A percentile compares a stretch with the other conserved stretches of the same genome.
Conservation (phyloP, 2,113 vertebrate species). For the Bothrops jararaca region DNA sequence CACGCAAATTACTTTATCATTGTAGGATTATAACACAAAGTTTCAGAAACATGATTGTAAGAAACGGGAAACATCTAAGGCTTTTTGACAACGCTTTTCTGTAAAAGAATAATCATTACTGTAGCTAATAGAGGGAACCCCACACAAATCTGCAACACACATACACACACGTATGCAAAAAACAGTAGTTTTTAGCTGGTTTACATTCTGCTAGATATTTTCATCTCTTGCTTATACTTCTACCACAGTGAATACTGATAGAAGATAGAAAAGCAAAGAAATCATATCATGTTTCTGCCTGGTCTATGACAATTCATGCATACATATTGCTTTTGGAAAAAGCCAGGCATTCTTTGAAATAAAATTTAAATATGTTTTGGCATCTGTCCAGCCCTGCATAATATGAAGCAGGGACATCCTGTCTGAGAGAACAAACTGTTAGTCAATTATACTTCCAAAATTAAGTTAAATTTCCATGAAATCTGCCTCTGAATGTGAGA, state of each 20-base stretch:
- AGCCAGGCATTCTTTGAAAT: conserved; percentile 53
- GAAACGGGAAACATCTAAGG: neutral
- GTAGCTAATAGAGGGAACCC: neutral
- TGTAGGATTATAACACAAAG: neutral
- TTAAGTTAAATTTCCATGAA: conserved; percentile 60
- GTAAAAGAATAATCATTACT: conserved; percentile 12
- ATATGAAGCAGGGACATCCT: conserved; percentile 54
- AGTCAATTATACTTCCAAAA: conserved; percentile 63
- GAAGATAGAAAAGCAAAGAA: conserved; percentile 44
- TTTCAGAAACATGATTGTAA: neutral
- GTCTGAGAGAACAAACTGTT: conserved; percentile 59
- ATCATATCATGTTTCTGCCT: conserved; percentile 36
- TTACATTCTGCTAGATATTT: conserved; percentile 43
- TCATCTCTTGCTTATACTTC: conserved; percentile 45
- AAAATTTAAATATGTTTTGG: conserved; percentile 48
- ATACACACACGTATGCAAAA: neutral
- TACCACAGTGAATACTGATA: conserved; percentile 32
- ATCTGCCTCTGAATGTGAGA: conserved; percentile 54
- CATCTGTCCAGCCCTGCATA: conserved; percentile 50
- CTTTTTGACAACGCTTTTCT: neutral
- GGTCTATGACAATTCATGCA: conserved; percentile 11
- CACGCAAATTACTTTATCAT: neutral
- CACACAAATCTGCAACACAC: neutral
- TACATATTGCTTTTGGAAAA: conserved; percentile 44
- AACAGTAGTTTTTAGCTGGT: conserved; percentile 27